Evolutionary conservation across 2,888 invertebrate species (phyloP), one percentile per base, ranked within the genome.

Genomic region (Xestobium rufovillosum): DNA sequence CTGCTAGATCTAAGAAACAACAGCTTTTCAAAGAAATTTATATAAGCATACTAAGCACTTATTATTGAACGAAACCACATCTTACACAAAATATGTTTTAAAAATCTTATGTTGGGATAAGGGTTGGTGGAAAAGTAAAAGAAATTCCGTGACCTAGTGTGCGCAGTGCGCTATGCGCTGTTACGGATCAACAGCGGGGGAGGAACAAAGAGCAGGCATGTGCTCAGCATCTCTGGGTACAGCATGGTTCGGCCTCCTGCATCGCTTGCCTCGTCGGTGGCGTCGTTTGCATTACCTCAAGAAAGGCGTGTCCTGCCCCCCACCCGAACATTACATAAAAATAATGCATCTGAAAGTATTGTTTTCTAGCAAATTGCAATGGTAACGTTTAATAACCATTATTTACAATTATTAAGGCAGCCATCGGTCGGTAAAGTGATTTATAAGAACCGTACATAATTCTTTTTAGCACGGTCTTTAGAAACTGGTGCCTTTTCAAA

Each of bases 61-160:
- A n/a, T n/a, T n/a, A n/a, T n/a, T n/a, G n/a, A n/a, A n/a, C n/a
- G n/a, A n/a, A n/a, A n/a, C n/a, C n/a, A n/a, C n/a, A n/a, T n/a
- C n/a, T n/a, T n/a, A n/a, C n/a, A n/a, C n/a, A n/a, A n/a, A n/a
- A n/a, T n/a, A n/a, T n/a, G n/a, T n/a, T n/a, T n/a, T n/a, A n/a
- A n/a, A n/a, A n/a, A n/a, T n/a, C n/a, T n/a, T n/a, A n/a, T n/a
- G n/a, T n/a, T n/a, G n/a, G n/a, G n/a, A n/a, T n/a, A n/a, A n/a
- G n/a, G n/a, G n/a, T n/a, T n/a, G n/a, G n/a, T n/a, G n/a, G n/a
- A n/a, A n/a, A n/a, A n/a, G n/a, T n/a, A n/a, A n/a, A n/a, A n/a
- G n/a, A n/a, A n/a, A n/a, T n/a, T n/a, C 45, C 51, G 53, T 56
- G 57, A 59, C 56, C 59, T 49, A 55, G 52, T 55, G 47, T 55